A percentile compares a stretch with the other conserved stretches of the same genome.
phyloP scores from a whole-genome alignment of 2,888 invertebrate genomes.

The Thymelicus lineola region DNA sequence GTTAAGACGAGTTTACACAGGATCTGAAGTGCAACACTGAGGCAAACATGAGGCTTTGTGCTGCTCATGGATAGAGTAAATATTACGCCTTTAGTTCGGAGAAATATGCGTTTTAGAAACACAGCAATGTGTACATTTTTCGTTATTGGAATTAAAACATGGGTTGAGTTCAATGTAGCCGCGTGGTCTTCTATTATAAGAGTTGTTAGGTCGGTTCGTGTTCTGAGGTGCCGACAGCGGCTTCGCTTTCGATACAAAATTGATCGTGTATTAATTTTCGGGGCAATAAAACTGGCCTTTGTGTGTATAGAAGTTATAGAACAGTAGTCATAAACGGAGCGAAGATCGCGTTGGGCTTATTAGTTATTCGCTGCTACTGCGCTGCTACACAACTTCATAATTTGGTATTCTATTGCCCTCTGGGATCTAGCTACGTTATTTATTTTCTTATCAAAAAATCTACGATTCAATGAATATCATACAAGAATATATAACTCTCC shows the following conservation, averaged over 20 bases:
- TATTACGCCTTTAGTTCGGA: conserved; percentile 78
- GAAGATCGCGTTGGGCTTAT: conserved; percentile 12
- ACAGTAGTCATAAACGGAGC: conserved; percentile 48
- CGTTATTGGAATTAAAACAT: conserved; percentile 78
- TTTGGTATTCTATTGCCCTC: too few relatives aligned
- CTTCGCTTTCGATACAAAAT: conserved; percentile 53
- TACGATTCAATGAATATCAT: not conserved
- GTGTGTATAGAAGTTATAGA: conserved; percentile 62
- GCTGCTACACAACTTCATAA: too few relatives aligned
- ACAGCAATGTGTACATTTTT: conserved; percentile 78
- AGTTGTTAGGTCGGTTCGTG: conserved; percentile 54
- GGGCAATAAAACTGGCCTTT: conserved; percentile 57
- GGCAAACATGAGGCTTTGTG: conserved; percentile 82
- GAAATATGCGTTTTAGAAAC: conserved; percentile 83
- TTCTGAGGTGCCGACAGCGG: conserved; percentile 53
- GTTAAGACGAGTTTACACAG: conserved; percentile 80
- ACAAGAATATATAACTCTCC: not conserved
- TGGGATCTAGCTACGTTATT: too few relatives aligned
- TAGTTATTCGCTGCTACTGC: conserved; percentile 23
- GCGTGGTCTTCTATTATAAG: conserved; percentile 58
- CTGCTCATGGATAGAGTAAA: conserved; percentile 78
- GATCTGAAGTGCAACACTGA: conserved; percentile 81
- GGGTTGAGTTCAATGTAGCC: conserved; percentile 57
- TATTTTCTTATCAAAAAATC: too few relatives aligned
- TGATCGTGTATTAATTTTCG: conserved; percentile 71